Percentiles rank a stretch among this genome's conserved stretches.
These are phyloP conservation scores for Ctenopoma multispine DNA, from an alignment of 2,797 vertebrate species.

Conservation along the genomic window DNA sequence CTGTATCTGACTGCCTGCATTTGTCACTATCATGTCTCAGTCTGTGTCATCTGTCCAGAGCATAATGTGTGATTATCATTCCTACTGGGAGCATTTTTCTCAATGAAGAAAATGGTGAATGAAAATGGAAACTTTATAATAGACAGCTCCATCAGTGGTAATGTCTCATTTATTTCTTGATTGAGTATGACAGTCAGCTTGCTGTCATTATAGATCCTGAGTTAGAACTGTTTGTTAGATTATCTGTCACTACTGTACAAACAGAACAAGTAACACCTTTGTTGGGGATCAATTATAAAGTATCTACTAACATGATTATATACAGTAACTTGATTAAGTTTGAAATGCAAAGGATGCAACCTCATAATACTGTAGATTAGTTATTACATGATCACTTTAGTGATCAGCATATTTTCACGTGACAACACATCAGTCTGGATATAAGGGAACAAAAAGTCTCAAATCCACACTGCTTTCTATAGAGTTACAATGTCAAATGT, in stretches of 20 bases:
- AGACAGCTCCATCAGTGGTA: conserved; percentile 33
- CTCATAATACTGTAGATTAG: neutral
- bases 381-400: neutral
- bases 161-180: conserved; percentile 34
- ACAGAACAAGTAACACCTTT: neutral
- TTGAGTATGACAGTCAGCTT: conserved; percentile 13
- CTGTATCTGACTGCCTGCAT: conserved; percentile 29
- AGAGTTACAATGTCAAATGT: conserved; percentile 1
- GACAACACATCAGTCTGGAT: neutral
- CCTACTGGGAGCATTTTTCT: conserved; percentile 30
- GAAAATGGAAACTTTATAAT: conserved; percentile 38
- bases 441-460: neutral
- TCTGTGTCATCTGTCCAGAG: conserved; percentile 40
- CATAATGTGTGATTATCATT: conserved; percentile 52
- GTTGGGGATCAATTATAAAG: neutral
- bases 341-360: conserved; percentile 8
- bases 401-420: neutral
- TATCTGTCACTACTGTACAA: conserved; percentile 5
- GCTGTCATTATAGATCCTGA: neutral
- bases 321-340: neutral
- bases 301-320: conserved; percentile 1
- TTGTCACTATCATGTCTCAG: conserved; percentile 39
- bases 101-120: conserved; percentile 36
- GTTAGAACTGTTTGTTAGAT: conserved; percentile 11
- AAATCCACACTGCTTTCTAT: neutral